Conservation (phyloP, 64 coral and sea anemone genomes). For the Anthopleura sola region DNA sequence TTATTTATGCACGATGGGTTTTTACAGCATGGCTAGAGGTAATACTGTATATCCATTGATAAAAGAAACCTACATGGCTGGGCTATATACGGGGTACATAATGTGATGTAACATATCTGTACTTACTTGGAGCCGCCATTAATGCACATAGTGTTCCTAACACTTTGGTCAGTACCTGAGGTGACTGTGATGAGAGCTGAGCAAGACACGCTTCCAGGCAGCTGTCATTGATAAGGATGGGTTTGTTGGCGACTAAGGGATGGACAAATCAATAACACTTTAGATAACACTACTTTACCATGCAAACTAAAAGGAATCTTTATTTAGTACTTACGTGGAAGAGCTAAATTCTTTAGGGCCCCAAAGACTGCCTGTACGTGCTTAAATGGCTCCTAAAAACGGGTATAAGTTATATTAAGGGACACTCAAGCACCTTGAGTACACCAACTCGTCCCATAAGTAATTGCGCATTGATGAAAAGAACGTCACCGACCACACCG, state of each 20-base stretch:
- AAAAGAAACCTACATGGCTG: too few species aligned
- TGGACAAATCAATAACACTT: neutral
- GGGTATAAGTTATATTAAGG: neutral
- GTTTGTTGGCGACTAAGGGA: slow-evolving; percentile 46
- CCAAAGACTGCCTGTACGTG: slow-evolving; percentile 77
- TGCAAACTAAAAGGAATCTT: neutral
- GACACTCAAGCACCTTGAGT: neutral
- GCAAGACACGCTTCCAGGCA: slow-evolving; percentile 81
- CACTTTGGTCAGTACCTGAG: slow-evolving; percentile 82
- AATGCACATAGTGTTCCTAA: slow-evolving; percentile 76
- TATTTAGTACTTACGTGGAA: slow-evolving; percentile 44
- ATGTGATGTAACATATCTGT: neutral
- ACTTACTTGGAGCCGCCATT: slow-evolving; percentile 66
- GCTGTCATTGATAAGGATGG: slow-evolving; percentile 49
- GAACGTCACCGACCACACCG: neutral
- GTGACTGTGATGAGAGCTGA: slow-evolving; percentile 67
- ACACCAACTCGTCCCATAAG: neutral
- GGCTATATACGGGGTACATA: too few species aligned
- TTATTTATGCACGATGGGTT: too few species aligned
- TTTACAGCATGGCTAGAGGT: too few species aligned
- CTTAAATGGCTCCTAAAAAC: slow-evolving; percentile 60
- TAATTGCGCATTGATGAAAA: neutral
- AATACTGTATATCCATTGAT: too few species aligned
- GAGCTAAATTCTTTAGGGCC: slow-evolving; percentile 68
- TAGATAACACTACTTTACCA: neutral